A percentile compares a stretch with the other conserved stretches of the same genome.
These are phyloP conservation scores for Anthophora plumipes DNA, from an alignment of 2,888 invertebrate species.

Conservation along the genomic window DNA sequence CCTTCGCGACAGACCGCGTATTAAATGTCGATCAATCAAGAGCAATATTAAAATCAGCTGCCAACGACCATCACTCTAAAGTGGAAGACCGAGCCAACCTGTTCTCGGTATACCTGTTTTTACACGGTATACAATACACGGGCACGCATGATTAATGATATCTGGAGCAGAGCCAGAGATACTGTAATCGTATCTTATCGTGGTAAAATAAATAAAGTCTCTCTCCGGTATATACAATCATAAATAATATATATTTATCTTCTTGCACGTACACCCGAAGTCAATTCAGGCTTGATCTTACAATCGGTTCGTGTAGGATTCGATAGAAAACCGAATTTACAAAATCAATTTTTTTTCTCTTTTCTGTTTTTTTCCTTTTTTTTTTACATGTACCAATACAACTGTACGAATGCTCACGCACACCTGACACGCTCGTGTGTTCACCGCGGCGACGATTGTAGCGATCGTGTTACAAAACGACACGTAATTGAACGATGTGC, in stretches of 20 bases:
- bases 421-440: neutral
- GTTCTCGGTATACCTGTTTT: constrained; percentile 58
- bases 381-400: constrained; percentile 19
- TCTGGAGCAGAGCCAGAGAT: constrained; percentile 48
- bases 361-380: no score
- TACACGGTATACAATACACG: constrained; percentile 31
- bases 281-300: constrained; percentile 26
- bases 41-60: constrained; percentile 58
- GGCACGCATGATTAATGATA: constrained; percentile 49
- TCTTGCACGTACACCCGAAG: constrained; percentile 18
- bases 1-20: neutral
- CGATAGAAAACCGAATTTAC: constrained; percentile 43
- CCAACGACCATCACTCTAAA: constrained; percentile 41
- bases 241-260: constrained; percentile 59
- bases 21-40: constrained; percentile 50
- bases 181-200: constrained; percentile 2
- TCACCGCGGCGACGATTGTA: constrained; percentile 20
- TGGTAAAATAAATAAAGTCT: constrained; percentile 15
- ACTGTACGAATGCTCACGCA: neutral
- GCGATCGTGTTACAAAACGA: neutral
- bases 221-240: constrained; percentile 33
- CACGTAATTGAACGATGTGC: constrained; percentile 29
- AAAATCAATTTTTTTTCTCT: constrained; percentile 15
- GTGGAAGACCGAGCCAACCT: constrained; percentile 38
- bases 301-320: constrained; percentile 18